Evolutionary conservation across 2,797 vertebrate species (phyloP).

Genomic region (Todus mexicanus): DNA sequence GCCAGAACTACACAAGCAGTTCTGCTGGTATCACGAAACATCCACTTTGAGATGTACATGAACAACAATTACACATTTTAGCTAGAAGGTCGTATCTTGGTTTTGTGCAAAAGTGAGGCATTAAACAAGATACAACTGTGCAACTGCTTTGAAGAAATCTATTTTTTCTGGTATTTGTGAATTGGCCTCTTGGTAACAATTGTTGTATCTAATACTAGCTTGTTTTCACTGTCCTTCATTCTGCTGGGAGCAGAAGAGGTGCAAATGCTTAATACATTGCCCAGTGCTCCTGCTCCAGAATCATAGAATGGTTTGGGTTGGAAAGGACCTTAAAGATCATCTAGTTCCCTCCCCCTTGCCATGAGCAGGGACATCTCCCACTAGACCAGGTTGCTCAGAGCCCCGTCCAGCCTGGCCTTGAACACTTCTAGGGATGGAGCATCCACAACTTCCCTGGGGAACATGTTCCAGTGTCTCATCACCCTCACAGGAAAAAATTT

Average conservation of each 20-base stretch:
- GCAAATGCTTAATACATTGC: background rate
- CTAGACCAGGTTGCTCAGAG: too few relatives aligned
- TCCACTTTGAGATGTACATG: background rate
- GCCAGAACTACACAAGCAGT: background rate
- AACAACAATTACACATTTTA: background rate
- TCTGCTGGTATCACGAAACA: background rate
- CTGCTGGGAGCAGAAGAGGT: background rate
- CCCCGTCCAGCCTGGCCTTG: too few relatives aligned
- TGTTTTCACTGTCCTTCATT: background rate
- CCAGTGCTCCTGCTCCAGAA: background rate
- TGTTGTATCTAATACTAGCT: background rate
- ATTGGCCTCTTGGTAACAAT: background rate
- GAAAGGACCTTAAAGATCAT: too few relatives aligned
- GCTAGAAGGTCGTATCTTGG: background rate
- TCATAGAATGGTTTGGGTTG: too few relatives aligned
- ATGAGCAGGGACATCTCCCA: too few relatives aligned
- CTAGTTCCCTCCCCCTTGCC: too few relatives aligned
- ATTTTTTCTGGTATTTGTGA: background rate
- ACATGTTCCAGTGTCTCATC: background rate
- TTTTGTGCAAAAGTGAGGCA: background rate
- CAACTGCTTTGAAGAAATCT: background rate
- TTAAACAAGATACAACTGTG: background rate
- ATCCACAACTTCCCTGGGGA: background rate
- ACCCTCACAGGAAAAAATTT: background rate
- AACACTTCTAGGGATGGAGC: background rate